These are phyloP conservation scores for Polyodon spathula DNA, from an alignment of 2,113 vertebrate species.

Conservation along the genomic window DNA sequence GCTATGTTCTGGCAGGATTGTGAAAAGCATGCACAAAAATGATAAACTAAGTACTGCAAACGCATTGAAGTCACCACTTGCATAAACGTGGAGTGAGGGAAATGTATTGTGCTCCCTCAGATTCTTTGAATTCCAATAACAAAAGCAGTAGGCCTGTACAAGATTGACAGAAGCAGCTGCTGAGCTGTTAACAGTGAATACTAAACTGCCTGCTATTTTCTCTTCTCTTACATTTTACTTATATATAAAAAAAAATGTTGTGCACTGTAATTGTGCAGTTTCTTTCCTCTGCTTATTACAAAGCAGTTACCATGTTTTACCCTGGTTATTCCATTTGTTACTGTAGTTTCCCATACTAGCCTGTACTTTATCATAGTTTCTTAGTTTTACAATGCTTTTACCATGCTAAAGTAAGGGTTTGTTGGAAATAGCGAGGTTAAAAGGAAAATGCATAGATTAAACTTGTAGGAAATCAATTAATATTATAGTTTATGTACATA, in stretches of 20 bases:
- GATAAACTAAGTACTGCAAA: background rate
- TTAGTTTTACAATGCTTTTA: too few relatives aligned
- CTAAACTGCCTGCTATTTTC: background rate
- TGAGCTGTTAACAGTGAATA: background rate
- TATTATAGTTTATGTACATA: too few relatives aligned
- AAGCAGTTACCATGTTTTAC: too few relatives aligned
- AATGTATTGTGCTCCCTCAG: background rate
- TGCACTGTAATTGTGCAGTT: background rate
- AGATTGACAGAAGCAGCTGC: background rate
- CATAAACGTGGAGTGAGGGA: background rate
- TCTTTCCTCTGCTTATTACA: background rate
- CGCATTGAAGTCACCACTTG: background rate
- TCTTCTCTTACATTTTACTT: background rate
- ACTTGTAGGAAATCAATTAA: too few relatives aligned
- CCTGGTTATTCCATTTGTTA: too few relatives aligned
- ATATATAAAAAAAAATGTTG: background rate
- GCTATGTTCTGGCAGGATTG: too few relatives aligned
- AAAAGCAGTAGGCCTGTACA: background rate
- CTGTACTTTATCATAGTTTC: too few relatives aligned
- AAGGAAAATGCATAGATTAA: too few relatives aligned
- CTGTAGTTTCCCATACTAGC: too few relatives aligned
- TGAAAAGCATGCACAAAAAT: background rate
- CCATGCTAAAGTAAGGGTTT: too few relatives aligned
- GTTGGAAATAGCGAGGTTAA: too few relatives aligned
- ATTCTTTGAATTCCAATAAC: constrained; percentile 4